phyloP scores from a whole-genome alignment of 2,888 invertebrate genomes.

The Drosophila nr. fundita region DNA sequence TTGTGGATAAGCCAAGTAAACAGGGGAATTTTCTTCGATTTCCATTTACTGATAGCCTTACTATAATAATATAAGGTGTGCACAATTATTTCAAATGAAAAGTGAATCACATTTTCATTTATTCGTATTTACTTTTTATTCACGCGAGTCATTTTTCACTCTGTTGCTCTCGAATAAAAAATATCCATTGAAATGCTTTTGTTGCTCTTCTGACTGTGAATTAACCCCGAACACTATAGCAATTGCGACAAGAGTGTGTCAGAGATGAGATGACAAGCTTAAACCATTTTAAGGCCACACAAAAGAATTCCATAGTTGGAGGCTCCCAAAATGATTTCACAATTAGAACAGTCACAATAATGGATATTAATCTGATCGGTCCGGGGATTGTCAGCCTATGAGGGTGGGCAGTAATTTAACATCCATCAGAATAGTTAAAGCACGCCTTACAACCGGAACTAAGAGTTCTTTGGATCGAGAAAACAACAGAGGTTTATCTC shows the following conservation, averaged over 20 bases:
- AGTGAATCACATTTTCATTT: neutral
- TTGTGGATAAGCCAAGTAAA: neutral
- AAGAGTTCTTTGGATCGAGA: neutral
- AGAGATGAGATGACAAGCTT: slow-evolving; percentile 14
- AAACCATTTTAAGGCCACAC: slow-evolving; percentile 6
- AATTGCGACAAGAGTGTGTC: neutral
- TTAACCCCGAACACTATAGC: neutral
- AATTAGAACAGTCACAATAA: slow-evolving; percentile 4
- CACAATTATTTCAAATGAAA: neutral
- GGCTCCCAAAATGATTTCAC: slow-evolving; percentile 3
- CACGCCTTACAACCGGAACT: slow-evolving; percentile 10
- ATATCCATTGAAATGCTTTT: neutral
- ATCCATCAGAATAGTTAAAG: slow-evolving; percentile 13
- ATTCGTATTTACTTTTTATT: neutral
- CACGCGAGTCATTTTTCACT: neutral
- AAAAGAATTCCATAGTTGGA: slow-evolving; percentile 8
- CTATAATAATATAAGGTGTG: neutral
- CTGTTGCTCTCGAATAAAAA: neutral
- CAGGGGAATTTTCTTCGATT: neutral
- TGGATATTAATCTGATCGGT: neutral
- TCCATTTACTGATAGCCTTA: neutral
- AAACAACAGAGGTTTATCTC: neutral
- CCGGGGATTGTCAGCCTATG: neutral
- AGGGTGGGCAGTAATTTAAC: slow-evolving; percentile 23
- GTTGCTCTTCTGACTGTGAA: slow-evolving; percentile 1